Evolutionary conservation across 1,140 invertebrate species (phyloP), one percentile per base, ranked within the genome.

Genomic region (Heliconius hermathena): DNA sequence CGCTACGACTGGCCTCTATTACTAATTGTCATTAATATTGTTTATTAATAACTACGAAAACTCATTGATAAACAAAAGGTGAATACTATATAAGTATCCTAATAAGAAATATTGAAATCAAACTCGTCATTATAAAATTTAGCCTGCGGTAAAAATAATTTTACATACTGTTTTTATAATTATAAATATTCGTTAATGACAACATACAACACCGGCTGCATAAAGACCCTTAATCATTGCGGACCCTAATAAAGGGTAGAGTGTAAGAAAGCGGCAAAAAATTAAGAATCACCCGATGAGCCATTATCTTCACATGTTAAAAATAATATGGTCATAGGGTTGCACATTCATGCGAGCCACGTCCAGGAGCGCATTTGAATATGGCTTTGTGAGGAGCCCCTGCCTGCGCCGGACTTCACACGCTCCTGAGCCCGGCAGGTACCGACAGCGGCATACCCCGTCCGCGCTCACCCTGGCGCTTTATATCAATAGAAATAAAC

Each of bases 261-360:
- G 77, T 82, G 77, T 86, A 91, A 93, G 90, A 89, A 92, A 87
- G 87, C 87, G 83, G 89, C 88, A 93, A 93, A 94, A 93, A 93
- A 94, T 93, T 94, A 93, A 92, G 91, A 93, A 93, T 94, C 91
- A 90, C 91, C 92, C 92, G 93, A 94, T 94, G 88, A 89, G 89
- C 91, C 87, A 93, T 94, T 94, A 94, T 94, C 93, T 93, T 93
- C 82, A 87, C 85, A 93, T 90, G 92, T 92, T 94, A 94, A 91
- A 94, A 94, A 94, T 94, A 94, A 93, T 94, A 93, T 91, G 93
- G 92, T 91, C 92, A 93, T 93, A 92, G 93, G 90, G 93, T 90
- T 90, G 91, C 84, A 93, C 89, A 93, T 93, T 94, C 93, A 93
- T 92, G 90, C 90, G 89, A 90, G 90, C 87, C 87, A 82, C 90